Base-by-base conservation (phyloP, 2,888 invertebrate species). In the Deroplatys truncata region DNA sequence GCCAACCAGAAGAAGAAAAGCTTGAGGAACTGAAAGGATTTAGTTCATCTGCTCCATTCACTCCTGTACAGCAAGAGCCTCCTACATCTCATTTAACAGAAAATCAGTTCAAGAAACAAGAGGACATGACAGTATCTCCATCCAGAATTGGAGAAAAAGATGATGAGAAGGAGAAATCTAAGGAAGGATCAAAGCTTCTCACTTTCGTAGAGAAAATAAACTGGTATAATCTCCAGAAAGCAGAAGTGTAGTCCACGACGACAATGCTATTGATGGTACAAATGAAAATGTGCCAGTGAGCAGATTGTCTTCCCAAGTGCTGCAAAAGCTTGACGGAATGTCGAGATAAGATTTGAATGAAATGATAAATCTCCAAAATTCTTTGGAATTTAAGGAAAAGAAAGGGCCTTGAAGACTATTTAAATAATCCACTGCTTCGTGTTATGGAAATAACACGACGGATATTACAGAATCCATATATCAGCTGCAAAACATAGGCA, bases 361-460 rank as follows among this genome's bases (percentile, higher is more conserved):
- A 88, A 94, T 98, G 93, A 96, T 98, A 88, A 96, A 97, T 91
- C 95, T 98, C 92, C 98, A 98, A 94, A 96, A 95, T 89, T 97
- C 98, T 93, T 95, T 98, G 85, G 96, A 97, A 91, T 94, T 95
- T 90, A 97, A 98, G 92, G 97, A 97, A 92, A 97, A 97, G 93
- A 98, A 96, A 97, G 92, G 99, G 99, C 93, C 94, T 99, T 92
- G 99, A 99, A 94, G 98, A 98, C 93, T 99, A 99, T 94, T 96
- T 99, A 91, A 99, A 99, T 94, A 97, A 98, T 92, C 94, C 99
- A 88, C 94, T 99, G 89, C 95, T 99, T 88, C 95, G 98, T 92
- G 98, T 99, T 10, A 99, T 99, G 97, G 98, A 99, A 94, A 97
- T 97, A 28, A 98, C 98, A 89, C 99, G 99, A 9, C 96, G 97